Conservation (phyloP, 2,797 vertebrate genomes). For the Ciconia nigra region DNA sequence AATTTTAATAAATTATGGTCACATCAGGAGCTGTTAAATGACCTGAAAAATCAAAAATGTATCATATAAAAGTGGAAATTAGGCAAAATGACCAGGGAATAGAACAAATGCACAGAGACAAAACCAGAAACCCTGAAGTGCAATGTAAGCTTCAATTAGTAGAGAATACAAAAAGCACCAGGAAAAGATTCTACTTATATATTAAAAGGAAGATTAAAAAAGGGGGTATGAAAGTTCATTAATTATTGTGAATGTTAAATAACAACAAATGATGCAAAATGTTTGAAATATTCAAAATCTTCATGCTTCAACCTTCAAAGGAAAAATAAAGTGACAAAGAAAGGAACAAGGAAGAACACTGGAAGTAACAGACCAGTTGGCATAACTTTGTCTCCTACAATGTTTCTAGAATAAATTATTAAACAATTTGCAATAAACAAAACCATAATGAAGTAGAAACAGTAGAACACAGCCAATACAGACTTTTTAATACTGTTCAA, state of each 20-base stretch:
- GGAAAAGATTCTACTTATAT: not conserved
- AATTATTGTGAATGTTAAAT: not conserved
- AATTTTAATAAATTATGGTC: not conserved
- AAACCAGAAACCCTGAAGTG: not conserved
- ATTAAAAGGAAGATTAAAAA: not conserved
- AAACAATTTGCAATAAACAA: not conserved
- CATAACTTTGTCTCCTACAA: not conserved
- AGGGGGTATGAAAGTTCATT: not conserved
- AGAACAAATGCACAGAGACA: not conserved
- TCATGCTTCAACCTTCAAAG: not conserved
- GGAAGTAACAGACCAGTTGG: not conserved
- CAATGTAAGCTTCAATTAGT: not conserved
- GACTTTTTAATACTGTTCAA: not conserved
- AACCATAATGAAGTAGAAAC: not conserved
- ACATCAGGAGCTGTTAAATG: not conserved
- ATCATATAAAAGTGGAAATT: not conserved
- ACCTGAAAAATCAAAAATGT: not conserved
- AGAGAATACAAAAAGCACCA: not conserved
- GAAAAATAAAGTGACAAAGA: not conserved
- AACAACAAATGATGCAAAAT: not conserved
- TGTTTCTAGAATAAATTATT: not conserved
- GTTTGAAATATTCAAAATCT: not conserved
- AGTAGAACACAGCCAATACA: not conserved
- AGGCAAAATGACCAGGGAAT: not conserved
- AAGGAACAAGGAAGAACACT: not conserved